Base-by-base conservation (phyloP, 2,113 vertebrate species). In the Sisor rabdophorus region DNA sequence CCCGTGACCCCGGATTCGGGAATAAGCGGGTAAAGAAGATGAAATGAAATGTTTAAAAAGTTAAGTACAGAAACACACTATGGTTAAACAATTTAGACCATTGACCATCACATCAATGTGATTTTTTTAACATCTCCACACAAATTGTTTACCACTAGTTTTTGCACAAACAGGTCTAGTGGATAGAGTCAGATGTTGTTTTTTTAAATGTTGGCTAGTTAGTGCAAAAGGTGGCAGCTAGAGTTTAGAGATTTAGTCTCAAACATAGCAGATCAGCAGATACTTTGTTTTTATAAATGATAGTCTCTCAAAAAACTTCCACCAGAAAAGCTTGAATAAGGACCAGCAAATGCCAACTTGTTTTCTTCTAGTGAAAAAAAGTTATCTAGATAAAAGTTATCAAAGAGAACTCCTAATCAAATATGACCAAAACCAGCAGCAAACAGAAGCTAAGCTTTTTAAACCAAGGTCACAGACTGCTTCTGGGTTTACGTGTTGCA, bases 191-290 rank as follows among this genome's bases (percentile, higher is more conserved):
- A 10, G 40, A 7, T 10, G 32, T 3, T 36, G 32, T 36, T 36
- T 36, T 4, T 4, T 4, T 7, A 36, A 44, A 4, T 9, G 40
- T 44, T 8, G 40, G 40, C 1, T 1, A 44, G 40, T 44, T 44
- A 44, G 1, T 44, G 40, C 40, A 44, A 44, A 44, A 44, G 4
- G 8, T 44, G 5, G 6, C 40, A 44, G 40, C 40, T 78, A 16
- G 20, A 58, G 47, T 28, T 36, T 20, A 11, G 47, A 36, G 26
- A 80, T 76, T 78, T 68, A n/a, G 50, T 54, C 68, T 74, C 68
- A 68, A 64, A 61, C 54, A 67, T 72, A 61, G 65, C 48, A 55
- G 17, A 28, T 36, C 28, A 22, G 58, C 76, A 40, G 11, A 16
- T 30, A 28, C 2, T 60, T 32, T 24, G 56, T 65, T 58, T 26